Conservation (phyloP, 2,888 invertebrate species). For the Polylopha cassiicola region DNA sequence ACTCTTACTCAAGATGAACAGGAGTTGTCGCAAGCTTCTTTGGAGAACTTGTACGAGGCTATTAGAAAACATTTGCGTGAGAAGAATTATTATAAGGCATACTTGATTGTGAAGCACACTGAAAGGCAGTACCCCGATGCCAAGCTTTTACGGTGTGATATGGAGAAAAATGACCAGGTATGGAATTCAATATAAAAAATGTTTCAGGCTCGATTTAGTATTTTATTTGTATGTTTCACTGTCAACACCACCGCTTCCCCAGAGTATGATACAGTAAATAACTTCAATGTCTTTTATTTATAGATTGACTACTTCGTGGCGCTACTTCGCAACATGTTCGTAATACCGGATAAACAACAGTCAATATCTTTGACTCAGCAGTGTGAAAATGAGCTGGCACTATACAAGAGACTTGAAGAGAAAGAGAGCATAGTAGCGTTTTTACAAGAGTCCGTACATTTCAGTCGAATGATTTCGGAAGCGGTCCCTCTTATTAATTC, state of each 20-base stretch:
- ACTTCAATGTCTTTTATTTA: conserved; percentile 25
- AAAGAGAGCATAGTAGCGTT: conserved; percentile 83
- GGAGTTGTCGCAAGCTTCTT: conserved; percentile 59
- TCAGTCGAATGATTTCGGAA: conserved; percentile 63
- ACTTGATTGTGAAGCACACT: conserved; percentile 65
- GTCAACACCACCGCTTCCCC: too few species aligned
- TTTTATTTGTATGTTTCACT: too few species aligned
- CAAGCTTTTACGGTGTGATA: conserved; percentile 61
- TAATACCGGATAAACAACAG: conserved; percentile 54
- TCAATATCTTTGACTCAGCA: conserved; percentile 53
- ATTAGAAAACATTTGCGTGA: conserved; percentile 63
- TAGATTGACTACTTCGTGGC: conserved; percentile 69
- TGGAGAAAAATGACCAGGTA: conserved; percentile 72
- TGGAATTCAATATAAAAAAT: conserved; percentile 1
- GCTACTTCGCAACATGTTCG: conserved; percentile 59
- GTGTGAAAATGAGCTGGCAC: conserved; percentile 61
- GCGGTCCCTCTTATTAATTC: conserved; percentile 80
- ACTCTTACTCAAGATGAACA: conserved; percentile 66
- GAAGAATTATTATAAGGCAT: conserved; percentile 73
- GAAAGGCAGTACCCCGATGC: conserved; percentile 69
- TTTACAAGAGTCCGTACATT: conserved; percentile 80
- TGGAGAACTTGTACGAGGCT: conserved; percentile 62
- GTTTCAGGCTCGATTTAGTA: not conserved
- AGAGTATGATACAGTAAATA: not conserved
- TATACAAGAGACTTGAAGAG: conserved; percentile 74